Evolutionary conservation across 2,113 vertebrate species (phyloP), one percentile per base, ranked within the genome.

Genomic region (Panurus biarmicus): DNA sequence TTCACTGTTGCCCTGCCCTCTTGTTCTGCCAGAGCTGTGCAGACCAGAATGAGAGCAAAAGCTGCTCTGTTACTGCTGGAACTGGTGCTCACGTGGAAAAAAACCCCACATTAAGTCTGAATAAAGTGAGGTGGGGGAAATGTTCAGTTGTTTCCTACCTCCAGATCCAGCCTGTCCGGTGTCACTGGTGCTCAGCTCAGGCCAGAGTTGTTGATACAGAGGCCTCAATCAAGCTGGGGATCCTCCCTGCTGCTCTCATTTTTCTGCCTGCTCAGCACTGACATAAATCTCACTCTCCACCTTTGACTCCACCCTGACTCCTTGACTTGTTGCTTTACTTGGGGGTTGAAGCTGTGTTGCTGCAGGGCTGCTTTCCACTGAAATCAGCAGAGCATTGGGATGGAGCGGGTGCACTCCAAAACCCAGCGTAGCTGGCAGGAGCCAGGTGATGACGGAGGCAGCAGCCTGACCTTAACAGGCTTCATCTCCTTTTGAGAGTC

Each of bases 401-500:
- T 7, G n/a, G 42, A 90, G 54, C 3, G 1, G 44, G 14, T 9
- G 5, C 10, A 2, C n/a, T 25, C 42, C 10, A 10, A 9, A 42
- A 65, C 6, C 2, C 40, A 33, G 35, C 44, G 2, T 3, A 47
- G 51, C 73, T 60, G 70, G 29, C 58, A 69, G 84, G 67, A 79
- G 62, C 47, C 33, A 14, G 24, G 45, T 36, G 9, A n/a, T 60
- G 24, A 36, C 29, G 18, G 42, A 51, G 47, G 56, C 77, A 69
- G 20, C 54, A 54, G 50, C 54, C 50, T n/a, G 66, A 72, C 33
- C 48, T 17, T 1, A 4, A 12, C 20, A 23, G 42, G 58, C 50
- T 45, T 69, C 19, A 19, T 31, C 5, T 61, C 50, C 71, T 98
- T 97, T 57, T 96, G 58, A 98, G 95, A 3, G 70, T 85, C 90